A percentile compares a stretch with the other conserved stretches of the same genome.
phyloP scores from a whole-genome alignment of 1,140 invertebrate species.

The Aphaenogaster ashmeadi region DNA sequence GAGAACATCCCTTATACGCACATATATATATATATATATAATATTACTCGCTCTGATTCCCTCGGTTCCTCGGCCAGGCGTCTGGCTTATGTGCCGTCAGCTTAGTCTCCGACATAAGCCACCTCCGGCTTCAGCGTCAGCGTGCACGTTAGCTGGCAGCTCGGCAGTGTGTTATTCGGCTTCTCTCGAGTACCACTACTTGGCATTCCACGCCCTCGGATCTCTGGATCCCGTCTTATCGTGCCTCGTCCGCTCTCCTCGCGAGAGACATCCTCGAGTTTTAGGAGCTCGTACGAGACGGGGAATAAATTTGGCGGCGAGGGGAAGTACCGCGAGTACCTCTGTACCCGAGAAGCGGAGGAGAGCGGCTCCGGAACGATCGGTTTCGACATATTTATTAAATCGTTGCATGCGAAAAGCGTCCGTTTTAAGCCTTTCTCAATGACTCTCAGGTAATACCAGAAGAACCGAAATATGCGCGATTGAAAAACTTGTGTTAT shows the following conservation, averaged over 20 bases:
- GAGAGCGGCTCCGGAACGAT: background rate
- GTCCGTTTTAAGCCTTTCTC: constrained; percentile 5
- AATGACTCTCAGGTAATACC: background rate
- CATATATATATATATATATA: background rate
- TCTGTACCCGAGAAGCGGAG: background rate
- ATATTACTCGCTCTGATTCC: background rate
- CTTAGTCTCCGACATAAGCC: constrained; percentile 46
- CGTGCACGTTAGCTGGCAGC: constrained; percentile 11
- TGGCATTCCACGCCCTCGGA: constrained; percentile 69
- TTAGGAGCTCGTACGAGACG: background rate
- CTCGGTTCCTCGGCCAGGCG: background rate
- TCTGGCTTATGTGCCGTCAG: constrained; percentile 52
- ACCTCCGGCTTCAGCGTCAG: constrained; percentile 16
- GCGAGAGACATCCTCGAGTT: background rate
- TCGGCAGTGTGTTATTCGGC: constrained; percentile 30
- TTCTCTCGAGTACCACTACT: constrained; percentile 61
- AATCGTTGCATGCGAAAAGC: constrained; percentile 9
- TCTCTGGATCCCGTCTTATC: constrained; percentile 51
- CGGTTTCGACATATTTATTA: constrained; percentile 41
- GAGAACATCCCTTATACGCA: background rate
- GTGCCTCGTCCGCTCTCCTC: background rate
- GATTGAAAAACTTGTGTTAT: background rate
- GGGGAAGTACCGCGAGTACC: background rate
- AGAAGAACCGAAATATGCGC: background rate
- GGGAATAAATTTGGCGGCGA: constrained; percentile 37